phyloP scores from a whole-genome alignment of 2,113 vertebrate genomes.

The Lonchura striata region DNA sequence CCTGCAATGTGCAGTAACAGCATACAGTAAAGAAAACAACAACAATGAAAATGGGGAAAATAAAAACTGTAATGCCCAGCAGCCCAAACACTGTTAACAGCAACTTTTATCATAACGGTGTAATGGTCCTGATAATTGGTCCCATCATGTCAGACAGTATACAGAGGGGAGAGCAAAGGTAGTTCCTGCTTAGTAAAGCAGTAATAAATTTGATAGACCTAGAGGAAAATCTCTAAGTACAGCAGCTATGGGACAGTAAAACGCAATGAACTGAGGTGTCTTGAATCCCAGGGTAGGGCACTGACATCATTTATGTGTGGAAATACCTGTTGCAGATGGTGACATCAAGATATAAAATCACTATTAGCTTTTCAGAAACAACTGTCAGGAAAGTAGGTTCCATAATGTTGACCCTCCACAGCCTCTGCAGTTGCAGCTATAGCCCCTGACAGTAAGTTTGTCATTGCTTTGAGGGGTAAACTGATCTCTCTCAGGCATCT shows the following conservation, averaged over 20 bases:
- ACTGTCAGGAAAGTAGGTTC: neutral
- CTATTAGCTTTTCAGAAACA: neutral
- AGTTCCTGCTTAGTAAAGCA: neutral
- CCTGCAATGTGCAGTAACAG: neutral
- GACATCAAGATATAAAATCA: neutral
- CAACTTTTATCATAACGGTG: neutral
- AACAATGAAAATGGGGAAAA: neutral
- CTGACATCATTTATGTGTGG: neutral
- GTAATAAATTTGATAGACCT: neutral
- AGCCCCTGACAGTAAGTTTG: neutral
- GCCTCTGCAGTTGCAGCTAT: neutral
- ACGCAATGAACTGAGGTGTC: neutral
- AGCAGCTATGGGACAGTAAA: neutral
- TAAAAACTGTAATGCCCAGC: neutral
- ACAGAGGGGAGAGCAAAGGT: neutral
- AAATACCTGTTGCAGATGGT: neutral
- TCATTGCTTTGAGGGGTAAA: neutral
- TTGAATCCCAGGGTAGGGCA: neutral
- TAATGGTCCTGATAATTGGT: neutral
- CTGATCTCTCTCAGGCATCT: constrained; percentile 9
- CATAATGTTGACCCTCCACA: neutral
- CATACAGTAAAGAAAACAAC: neutral
- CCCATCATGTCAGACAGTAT: neutral
- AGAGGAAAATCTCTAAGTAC: neutral
- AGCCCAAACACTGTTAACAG: neutral